A percentile compares a stretch with the other conserved stretches of the same genome.
Conservation (phyloP, 2,113 vertebrate species). For the Sterrhoptilus dennistouni region DNA sequence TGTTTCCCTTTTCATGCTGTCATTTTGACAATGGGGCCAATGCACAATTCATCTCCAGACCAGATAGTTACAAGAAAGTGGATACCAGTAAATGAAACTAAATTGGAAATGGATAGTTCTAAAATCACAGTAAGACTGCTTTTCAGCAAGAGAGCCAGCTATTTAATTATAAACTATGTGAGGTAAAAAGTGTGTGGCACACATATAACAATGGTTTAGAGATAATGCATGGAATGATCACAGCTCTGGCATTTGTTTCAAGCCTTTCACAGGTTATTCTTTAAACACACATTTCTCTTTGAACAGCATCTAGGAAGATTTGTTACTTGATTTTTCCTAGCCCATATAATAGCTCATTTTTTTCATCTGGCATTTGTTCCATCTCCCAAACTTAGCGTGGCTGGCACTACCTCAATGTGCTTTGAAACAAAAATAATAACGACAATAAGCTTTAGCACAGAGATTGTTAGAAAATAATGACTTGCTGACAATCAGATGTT, state of each 20-base stretch:
- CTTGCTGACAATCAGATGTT: neutral
- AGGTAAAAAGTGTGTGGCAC: neutral
- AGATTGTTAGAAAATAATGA: neutral
- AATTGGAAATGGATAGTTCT: constrained; percentile 53
- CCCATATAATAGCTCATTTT: neutral
- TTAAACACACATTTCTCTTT: constrained; percentile 28
- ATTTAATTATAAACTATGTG: neutral
- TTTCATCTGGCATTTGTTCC: constrained; percentile 15
- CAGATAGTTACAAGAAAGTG: constrained; percentile 33
- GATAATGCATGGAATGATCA: constrained; percentile 14
- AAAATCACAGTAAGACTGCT: constrained; percentile 44
- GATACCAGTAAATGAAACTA: constrained; percentile 45
- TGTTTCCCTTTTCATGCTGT: constrained; percentile 70
- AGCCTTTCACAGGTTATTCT: constrained; percentile 40
- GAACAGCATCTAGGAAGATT: neutral
- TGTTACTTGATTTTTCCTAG: constrained; percentile 32
- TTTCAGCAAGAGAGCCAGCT: constrained; percentile 11
- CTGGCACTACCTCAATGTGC: neutral
- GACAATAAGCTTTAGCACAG: neutral
- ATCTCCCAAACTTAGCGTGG: neutral
- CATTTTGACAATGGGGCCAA: constrained; percentile 64
- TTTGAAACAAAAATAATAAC: neutral
- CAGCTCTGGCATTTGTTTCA: constrained; percentile 24
- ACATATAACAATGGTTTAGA: constrained; percentile 1
- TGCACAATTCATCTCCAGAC: constrained; percentile 42